These are phyloP conservation scores for Myripristis murdjan DNA, from an alignment of 2,797 vertebrate species.

Conservation along the genomic window DNA sequence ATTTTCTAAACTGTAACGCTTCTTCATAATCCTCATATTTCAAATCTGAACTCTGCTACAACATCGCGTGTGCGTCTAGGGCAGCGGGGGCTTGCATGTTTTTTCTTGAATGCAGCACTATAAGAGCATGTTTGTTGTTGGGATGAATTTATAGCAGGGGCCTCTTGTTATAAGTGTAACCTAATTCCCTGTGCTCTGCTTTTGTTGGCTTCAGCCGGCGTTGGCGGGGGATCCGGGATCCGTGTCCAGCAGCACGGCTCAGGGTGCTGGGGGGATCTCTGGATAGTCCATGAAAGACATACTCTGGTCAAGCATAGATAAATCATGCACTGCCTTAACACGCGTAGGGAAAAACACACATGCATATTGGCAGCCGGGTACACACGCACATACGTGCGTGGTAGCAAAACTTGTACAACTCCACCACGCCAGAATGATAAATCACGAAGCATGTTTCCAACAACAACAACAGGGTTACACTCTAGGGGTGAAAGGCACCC, in stretches of 20 bases:
- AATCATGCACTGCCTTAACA: conserved; percentile 37
- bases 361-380: not conserved
- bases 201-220: conserved; percentile 53
- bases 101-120: not conserved
- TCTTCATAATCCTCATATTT: not conserved
- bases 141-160: conserved; percentile 39
- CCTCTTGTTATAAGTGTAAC: conserved; percentile 52
- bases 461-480: conserved; percentile 76
- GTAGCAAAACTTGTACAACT: too few species aligned
- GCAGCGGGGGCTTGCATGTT: not conserved
- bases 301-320: conserved; percentile 67
- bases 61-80: not conserved
- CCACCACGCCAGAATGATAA: conserved; percentile 51
- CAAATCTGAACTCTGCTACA: not conserved
- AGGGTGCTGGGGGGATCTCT: conserved; percentile 45
- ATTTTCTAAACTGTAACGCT: not conserved
- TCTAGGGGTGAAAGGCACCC: conserved; percentile 65
- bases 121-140: conserved; percentile 45
- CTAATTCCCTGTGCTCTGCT: conserved; percentile 52
- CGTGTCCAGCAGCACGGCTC: conserved; percentile 38
- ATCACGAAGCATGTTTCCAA: conserved; percentile 70
- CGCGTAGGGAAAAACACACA: conserved; percentile 2
- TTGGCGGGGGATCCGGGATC: conserved; percentile 22
- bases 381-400: conserved; percentile 7
- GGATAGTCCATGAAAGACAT: conserved; percentile 57